phyloP scores from a whole-genome alignment of 1,140 invertebrate genomes.

The Stegodyphus dumicola region DNA sequence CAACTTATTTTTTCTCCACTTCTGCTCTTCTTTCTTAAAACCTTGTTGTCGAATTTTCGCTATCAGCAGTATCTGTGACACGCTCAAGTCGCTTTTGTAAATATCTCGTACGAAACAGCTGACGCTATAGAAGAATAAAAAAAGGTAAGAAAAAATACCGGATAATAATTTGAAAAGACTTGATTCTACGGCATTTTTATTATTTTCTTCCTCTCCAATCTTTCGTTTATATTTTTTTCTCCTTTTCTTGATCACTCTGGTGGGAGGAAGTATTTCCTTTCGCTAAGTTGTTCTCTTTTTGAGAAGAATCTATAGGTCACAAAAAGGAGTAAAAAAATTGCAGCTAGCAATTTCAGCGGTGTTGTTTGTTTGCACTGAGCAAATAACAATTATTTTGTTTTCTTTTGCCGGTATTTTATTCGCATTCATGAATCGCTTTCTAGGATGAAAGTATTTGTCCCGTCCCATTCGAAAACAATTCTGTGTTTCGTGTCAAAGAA shows the following conservation, averaged over 20 bases:
- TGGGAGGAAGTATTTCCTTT: neutral
- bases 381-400: no score
- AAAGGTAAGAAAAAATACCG: conserved; percentile 13
- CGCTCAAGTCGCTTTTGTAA: conserved; percentile 25
- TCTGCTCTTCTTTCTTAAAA: neutral
- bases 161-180: conserved; percentile 31
- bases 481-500: no score
- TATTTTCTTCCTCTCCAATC: no score
- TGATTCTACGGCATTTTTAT: neutral
- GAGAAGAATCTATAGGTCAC: no score
- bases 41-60: conserved; percentile 23
- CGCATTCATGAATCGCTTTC: no score
- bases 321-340: no score
- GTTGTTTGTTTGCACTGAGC: no score
- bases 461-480: no score
- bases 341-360: no score
- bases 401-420: no score
- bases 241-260: neutral
- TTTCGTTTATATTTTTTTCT: neutral
- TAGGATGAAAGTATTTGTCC: no score
- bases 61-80: conserved; percentile 15
- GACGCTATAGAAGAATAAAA: conserved; percentile 10
- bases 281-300: neutral
- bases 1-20: neutral
- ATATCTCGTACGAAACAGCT: conserved; percentile 27